Evolutionary conservation across 1,140 invertebrate species (phyloP).

Genomic region (Trinorchestia longiramus): DNA sequence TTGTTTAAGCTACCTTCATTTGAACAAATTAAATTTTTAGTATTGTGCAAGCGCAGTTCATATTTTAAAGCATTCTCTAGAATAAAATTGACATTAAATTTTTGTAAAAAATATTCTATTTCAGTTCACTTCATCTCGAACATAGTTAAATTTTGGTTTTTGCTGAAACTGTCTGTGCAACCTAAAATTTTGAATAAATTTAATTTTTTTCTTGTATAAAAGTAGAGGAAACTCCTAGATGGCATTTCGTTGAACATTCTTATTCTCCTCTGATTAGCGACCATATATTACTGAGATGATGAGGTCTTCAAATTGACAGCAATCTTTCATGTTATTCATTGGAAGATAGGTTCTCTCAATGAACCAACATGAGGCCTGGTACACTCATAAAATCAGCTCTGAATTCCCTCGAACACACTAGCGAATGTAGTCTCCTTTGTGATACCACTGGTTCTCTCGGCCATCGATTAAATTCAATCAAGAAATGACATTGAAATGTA

Average conservation of each 20-base stretch:
- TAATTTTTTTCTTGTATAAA: neutral
- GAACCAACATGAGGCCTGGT: neutral
- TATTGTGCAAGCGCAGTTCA: no score
- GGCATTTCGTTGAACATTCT: neutral
- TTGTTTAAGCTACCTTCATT: no score
- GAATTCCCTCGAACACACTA: neutral
- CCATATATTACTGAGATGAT: neutral
- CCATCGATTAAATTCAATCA: conserved; percentile 1
- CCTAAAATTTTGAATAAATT: neutral
- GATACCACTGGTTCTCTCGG: neutral
- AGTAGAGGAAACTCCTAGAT: neutral
- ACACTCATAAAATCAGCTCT: neutral
- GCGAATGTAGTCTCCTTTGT: neutral
- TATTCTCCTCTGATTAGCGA: neutral
- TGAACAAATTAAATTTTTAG: no score
- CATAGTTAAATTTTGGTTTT: no score
- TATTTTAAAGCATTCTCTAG: no score
- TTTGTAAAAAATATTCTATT: no score
- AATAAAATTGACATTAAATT: no score
- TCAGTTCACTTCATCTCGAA: no score
- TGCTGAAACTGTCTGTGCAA: neutral
- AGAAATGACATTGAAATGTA: neutral
- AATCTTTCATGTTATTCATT: neutral
- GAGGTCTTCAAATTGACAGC: neutral
- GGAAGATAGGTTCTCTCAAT: neutral